Evolutionary conservation across 2,113 vertebrate species (phyloP), one percentile per base, ranked within the genome.

Genomic region (Eptatretus burgeri): DNA sequence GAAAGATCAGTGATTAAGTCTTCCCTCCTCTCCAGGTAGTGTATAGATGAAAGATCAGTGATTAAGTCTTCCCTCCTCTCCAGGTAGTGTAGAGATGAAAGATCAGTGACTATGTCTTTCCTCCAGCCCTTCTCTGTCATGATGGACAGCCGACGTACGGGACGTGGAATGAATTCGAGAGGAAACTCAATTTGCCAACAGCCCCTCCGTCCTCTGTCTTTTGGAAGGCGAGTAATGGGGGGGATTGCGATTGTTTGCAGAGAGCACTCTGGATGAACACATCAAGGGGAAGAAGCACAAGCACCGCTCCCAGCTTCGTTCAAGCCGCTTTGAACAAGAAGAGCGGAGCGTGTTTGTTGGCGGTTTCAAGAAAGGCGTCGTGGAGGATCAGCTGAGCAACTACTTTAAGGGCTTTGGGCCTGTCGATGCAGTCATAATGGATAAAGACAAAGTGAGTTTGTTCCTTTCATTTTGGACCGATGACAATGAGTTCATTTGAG

Each of bases 291-390:
- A 78, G 51, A 85, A 83, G 66, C 84, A 87, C 65, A 69, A 69
- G 64, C 79, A 79, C 1, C 66, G 88, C 19, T 72, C 71, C 64
- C 69, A 69, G 0, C 77, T 89, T 2, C 74, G 83, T 1, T 66
- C 71, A 1, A 72, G 75, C 20, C 75, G 82, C 13, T 78, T 78
- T 65, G 69, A 67, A 13, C 84, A 91, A 71, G 81, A 79, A 66
- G 73, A 77, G 62, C 79, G 74, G 65, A 93, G 85, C 14, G 76
- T 93, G 66, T 93, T 81, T 51, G 84, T 89, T 63, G 84, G 82
- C 7, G 82, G 85, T 49, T 79, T 91, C 70, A 74, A 74, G 13
- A 75, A 77, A 1, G 72, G 76, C 49, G 74, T 77, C 1, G 76
- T 79, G 50, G 76, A 76, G n/a, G 51, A 69, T 1, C 76, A 82